Percentiles rank a stretch among this genome's conserved stretches.
phyloP scores from a whole-genome alignment of 2,888 invertebrate species.

The Operophtera brumata region DNA sequence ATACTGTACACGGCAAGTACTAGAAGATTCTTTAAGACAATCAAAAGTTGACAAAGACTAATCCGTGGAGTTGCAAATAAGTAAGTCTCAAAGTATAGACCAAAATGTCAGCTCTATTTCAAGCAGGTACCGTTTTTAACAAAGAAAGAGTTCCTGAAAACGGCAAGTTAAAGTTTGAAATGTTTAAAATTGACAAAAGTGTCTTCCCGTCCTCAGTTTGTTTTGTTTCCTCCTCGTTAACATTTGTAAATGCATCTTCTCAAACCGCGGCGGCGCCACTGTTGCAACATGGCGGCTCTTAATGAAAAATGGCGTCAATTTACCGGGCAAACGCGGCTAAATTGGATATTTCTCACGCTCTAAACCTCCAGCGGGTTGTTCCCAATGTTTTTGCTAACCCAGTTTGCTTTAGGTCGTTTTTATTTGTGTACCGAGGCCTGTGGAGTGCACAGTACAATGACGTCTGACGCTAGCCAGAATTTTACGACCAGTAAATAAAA shows the following conservation, averaged over 20 bases:
- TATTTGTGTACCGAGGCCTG: slow-evolving; percentile 31
- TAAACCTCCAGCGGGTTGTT: slow-evolving; percentile 54
- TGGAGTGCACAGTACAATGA: slow-evolving; percentile 15
- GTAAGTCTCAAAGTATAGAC: no score
- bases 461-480: slow-evolving; percentile 15
- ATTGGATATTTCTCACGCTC: slow-evolving; percentile 76
- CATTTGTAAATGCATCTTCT: slow-evolving; percentile 26
- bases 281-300: slow-evolving; percentile 59
- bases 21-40: no score
- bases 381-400: slow-evolving; percentile 45
- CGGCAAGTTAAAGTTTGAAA: not conserved
- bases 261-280: slow-evolving; percentile 44
- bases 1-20: no score
- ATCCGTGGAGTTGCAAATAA: no score
- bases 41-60: no score
- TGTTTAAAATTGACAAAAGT: not conserved
- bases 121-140: no score
- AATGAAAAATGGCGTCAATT: slow-evolving; percentile 77
- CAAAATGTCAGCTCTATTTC: no score
- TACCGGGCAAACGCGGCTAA: slow-evolving; percentile 72
- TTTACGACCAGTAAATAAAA: not conserved
- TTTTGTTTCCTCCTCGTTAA: not conserved
- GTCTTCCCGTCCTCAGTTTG: not conserved
- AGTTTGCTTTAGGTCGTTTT: slow-evolving; percentile 33
- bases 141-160: no score